phyloP scores from a whole-genome alignment of 2,797 vertebrate genomes.

The Gymnothorax javanicus region DNA sequence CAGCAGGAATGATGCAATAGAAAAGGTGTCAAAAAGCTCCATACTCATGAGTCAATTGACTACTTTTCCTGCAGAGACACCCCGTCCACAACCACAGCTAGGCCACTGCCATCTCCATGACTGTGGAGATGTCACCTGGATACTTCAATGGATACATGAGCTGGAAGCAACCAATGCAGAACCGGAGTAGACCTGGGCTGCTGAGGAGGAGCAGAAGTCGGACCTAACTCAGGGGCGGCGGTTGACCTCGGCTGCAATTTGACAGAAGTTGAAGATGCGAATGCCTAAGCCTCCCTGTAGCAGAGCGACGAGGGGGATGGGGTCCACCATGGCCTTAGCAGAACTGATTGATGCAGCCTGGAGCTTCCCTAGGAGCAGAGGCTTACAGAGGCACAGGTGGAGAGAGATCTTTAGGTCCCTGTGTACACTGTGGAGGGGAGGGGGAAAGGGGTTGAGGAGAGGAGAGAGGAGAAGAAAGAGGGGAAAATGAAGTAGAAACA shows the following conservation, averaged over 20 bases:
- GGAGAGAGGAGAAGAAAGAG: neutral
- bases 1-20: neutral
- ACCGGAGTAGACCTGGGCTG: neutral
- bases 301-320: constrained; percentile 35
- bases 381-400: constrained; percentile 65
- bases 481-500: neutral
- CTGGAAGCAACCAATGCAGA: neutral
- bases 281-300: constrained; percentile 28
- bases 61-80: neutral
- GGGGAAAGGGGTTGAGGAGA: neutral
- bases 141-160: neutral
- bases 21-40: neutral
- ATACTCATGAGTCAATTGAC: neutral
- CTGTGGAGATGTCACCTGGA: neutral
- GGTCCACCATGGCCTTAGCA: constrained; percentile 64
- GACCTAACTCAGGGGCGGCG: constrained; percentile 28
- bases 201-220: neutral
- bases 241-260: constrained; percentile 51
- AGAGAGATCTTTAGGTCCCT: constrained; percentile 70
- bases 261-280: constrained; percentile 47
- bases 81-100: neutral
- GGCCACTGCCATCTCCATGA: neutral
- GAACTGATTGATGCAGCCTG: constrained; percentile 48
- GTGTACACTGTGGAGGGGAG: constrained; percentile 58
- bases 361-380: constrained; percentile 64